Base-by-base conservation (phyloP, 1,140 invertebrate species). In the Sweltsa coloradensis region DNA sequence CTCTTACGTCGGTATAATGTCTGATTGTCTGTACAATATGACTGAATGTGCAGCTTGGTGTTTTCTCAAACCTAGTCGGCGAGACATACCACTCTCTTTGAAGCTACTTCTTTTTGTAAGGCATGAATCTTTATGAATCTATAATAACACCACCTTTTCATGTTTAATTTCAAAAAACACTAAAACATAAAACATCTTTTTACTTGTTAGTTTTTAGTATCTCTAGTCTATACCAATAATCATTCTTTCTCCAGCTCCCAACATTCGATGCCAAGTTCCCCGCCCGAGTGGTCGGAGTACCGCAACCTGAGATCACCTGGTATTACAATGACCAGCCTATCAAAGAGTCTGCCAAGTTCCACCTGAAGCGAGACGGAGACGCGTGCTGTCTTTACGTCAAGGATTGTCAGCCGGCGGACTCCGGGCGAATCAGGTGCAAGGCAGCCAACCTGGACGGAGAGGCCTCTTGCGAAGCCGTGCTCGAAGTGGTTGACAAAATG, bases 281-380 rank as follows among this genome's bases (percentile, higher is more conserved):
- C 0, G 85, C 84, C 3, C 75, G 85, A 5, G 79, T 95, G 3
- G 79, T 74, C 22, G 94, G 92, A 7, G 74, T 93, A 27, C 94
- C 94, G 0, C 69, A 75, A 44, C 93, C 94, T 0, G 85, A 91
- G 5, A 68, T 96, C 5, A 69, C 73, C 0, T 97, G 92, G 91
- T 83, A 78, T 57, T 85, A 78, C 60, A 78, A 91, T 60, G 83
- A 81, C 1, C 70, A 75, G 36, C 76, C 75, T 0, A 69, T 92
- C 9, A 56, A 59, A 1, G 73, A 81, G 31, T 67, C 69, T 1
- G 75, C 83, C 13, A 91, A 89, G 56, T 90, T 85, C 57, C 74
- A 74, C 42, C 76, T 88, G 16, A 84, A 83, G 55, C 66, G 75
- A 25, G 86, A 91, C 55, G 86, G 85, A 0, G 88, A 90, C 57